A percentile compares a stretch with the other conserved stretches of the same genome.
phyloP scores from a whole-genome alignment of 2,113 vertebrate genomes.

The Gopherus evgoodei region DNA sequence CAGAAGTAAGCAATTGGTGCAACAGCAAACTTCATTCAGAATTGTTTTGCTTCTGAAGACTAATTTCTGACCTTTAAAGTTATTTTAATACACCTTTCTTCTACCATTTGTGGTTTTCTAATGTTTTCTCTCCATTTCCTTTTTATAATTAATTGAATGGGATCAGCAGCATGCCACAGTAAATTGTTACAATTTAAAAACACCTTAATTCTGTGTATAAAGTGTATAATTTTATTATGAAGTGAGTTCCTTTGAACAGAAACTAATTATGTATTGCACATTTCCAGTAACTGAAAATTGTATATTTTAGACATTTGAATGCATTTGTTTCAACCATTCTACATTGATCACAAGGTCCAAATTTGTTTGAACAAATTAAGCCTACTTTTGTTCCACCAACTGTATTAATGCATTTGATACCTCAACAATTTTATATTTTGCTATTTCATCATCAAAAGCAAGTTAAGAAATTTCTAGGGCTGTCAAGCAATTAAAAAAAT shows the following conservation, averaged over 20 bases:
- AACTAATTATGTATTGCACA: background rate
- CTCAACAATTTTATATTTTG: fast-evolving
- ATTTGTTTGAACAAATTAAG: background rate
- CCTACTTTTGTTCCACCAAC: background rate
- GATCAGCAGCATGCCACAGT: background rate
- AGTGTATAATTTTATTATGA: background rate
- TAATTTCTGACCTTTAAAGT: background rate
- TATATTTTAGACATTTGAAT: background rate
- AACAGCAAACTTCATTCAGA: fast-evolving
- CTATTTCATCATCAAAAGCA: background rate
- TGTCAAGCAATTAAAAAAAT: too few relatives aligned
- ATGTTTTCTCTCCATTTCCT: background rate
- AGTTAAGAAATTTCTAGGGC: background rate
- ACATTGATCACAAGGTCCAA: background rate
- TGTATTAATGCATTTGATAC: fast-evolving
- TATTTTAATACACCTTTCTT: background rate
- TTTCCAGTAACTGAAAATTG: background rate
- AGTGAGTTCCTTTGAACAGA: background rate
- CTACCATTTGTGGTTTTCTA: background rate
- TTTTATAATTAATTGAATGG: background rate
- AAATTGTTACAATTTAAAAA: background rate
- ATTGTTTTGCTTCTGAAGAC: background rate
- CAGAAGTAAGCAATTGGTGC: background rate
- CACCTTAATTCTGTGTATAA: background rate
- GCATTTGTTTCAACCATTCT: background rate